Evolutionary conservation across 2,888 invertebrate genomes (phyloP).

Genomic region (Ellobium chinense): DNA sequence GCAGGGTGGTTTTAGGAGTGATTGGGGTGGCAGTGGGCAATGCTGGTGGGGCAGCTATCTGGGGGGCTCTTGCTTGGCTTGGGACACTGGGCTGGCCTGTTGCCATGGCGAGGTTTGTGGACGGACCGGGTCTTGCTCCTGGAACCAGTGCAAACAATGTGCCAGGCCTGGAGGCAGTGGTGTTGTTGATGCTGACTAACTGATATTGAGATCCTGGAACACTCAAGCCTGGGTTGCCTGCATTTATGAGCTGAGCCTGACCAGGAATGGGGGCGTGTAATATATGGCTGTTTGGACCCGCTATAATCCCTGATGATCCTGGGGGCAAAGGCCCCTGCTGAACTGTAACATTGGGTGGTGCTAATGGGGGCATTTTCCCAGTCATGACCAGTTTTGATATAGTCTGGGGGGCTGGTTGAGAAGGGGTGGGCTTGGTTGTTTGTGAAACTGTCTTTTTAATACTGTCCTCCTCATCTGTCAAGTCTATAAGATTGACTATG

Average conservation of each 20-base stretch:
- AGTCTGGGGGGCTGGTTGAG: neutral
- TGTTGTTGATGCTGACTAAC: neutral
- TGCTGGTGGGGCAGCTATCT: neutral
- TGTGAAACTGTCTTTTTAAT: slow-evolving; percentile 5
- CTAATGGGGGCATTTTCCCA: neutral
- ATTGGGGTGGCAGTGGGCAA: neutral
- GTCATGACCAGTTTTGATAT: neutral
- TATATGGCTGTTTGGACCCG: neutral
- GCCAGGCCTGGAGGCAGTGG: neutral
- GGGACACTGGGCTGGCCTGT: slow-evolving; percentile 6
- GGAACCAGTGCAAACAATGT: slow-evolving; percentile 1
- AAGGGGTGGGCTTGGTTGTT: neutral
- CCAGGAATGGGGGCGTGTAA: neutral
- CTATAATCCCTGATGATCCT: neutral
- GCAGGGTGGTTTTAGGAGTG: neutral
- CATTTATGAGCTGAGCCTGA: neutral
- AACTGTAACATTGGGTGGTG: slow-evolving; percentile 20
- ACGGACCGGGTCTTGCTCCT: neutral
- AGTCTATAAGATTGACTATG: slow-evolving; percentile 65
- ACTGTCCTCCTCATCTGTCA: slow-evolving; percentile 67
- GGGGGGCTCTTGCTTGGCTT: neutral
- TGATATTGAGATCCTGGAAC: slow-evolving; percentile 3
- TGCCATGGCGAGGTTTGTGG: neutral
- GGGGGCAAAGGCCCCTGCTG: neutral
- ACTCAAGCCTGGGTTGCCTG: neutral